Conservation (phyloP, 2,888 invertebrate genomes). For the Euzetes globulus region DNA sequence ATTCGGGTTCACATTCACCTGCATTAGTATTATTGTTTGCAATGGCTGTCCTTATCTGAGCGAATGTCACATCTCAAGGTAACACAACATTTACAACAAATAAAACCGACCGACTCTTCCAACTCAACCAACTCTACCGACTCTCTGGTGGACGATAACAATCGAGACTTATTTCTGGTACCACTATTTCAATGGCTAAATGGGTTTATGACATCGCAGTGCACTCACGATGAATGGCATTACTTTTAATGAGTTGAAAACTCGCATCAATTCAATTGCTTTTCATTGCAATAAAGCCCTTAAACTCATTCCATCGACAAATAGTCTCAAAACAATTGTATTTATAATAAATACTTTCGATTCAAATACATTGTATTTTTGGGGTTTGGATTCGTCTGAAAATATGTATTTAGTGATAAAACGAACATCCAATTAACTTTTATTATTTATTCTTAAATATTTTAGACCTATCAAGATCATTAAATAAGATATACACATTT, state of each 20-base stretch:
- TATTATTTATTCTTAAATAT: too few species aligned
- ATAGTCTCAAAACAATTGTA: not conserved
- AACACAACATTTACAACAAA: conserved; percentile 14
- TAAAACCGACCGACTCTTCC: conserved; percentile 12
- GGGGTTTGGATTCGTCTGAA: too few species aligned
- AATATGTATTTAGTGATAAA: too few species aligned
- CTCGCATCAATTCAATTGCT: not conserved
- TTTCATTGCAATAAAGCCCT: not conserved
- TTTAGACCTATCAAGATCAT: too few species aligned
- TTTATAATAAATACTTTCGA: not conserved
- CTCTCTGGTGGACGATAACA: not conserved
- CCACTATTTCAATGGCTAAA: conserved; percentile 11
- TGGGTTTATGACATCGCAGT: conserved; percentile 15
- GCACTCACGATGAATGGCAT: not conserved
- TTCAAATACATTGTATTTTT: not conserved
- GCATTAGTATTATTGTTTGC: not conserved
- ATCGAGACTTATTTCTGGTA: conserved; percentile 15
- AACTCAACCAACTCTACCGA: not conserved
- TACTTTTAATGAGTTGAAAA: not conserved
- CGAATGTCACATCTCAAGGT: conserved; percentile 15
- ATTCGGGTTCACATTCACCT: not conserved
- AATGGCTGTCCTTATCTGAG: not conserved
- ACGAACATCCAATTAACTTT: too few species aligned
- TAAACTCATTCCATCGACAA: not conserved
- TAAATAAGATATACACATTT: too few species aligned